A percentile compares a stretch with the other conserved stretches of the same genome.
phyloP scores from a whole-genome alignment of 1,140 invertebrate species.

The Zaprionus vittiger region DNA sequence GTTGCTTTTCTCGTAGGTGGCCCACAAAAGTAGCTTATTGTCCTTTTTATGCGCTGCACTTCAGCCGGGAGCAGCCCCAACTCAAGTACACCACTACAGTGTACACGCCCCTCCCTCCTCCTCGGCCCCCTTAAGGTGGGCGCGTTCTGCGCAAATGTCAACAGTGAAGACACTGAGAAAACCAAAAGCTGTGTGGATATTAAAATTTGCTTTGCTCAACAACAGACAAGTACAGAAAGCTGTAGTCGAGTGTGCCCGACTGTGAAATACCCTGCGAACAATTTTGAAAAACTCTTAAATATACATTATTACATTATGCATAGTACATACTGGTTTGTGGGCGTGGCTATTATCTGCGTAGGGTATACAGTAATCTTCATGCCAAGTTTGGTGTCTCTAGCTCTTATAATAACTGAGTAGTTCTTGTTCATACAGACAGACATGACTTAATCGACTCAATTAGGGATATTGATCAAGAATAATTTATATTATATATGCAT shows the following conservation, averaged over 20 bases:
- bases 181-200: constrained; percentile 58
- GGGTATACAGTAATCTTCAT: too few relatives aligned
- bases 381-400: too few relatives aligned
- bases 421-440: too few relatives aligned
- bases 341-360: too few relatives aligned
- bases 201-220: constrained; percentile 65
- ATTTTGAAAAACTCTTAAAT: background rate
- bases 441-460: too few relatives aligned
- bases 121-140: background rate
- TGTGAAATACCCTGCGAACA: background rate
- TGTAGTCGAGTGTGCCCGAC: background rate
- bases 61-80: constrained; percentile 10
- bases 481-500: too few relatives aligned
- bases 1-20: constrained; percentile 51
- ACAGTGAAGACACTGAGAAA: constrained; percentile 58
- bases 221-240: constrained; percentile 13
- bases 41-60: constrained; percentile 80
- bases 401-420: too few relatives aligned
- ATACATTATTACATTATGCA: too few relatives aligned
- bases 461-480: too few relatives aligned
- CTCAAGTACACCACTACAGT: constrained; percentile 2
- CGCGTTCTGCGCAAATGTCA: constrained; percentile 53
- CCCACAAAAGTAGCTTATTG: constrained; percentile 75
- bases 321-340: too few relatives aligned
- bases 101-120: background rate